phyloP scores from a whole-genome alignment of 2,797 vertebrate species.

The Sebastolobus altivelis region DNA sequence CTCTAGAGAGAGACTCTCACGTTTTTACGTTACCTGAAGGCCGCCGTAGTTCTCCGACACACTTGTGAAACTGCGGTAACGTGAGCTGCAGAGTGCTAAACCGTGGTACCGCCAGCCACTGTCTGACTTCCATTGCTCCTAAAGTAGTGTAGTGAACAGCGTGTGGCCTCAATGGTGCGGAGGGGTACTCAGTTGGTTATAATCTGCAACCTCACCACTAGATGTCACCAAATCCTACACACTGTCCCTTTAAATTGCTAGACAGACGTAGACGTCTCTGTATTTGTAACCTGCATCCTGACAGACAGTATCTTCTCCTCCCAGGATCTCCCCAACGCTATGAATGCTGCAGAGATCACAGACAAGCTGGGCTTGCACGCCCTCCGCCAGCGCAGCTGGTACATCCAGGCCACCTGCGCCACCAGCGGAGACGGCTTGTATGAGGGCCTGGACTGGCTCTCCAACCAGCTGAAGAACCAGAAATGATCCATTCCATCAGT shows the following conservation, averaged over 20 bases:
- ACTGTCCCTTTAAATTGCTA: background rate
- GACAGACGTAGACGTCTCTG: background rate
- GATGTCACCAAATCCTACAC: too few relatives aligned
- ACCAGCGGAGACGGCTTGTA: slow-evolving; percentile 89
- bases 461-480: slow-evolving; percentile 90
- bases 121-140: fast-evolving
- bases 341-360: slow-evolving; percentile 91
- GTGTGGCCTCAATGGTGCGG: too few relatives aligned
- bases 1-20: too few relatives aligned
- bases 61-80: too few relatives aligned
- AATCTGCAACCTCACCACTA: too few relatives aligned
- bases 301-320: background rate
- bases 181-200: too few relatives aligned
- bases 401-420: slow-evolving; percentile 91
- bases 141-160: fast-evolving
- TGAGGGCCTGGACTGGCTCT: slow-evolving; percentile 91
- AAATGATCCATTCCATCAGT: slow-evolving; percentile 88
- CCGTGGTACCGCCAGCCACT: fast-evolving
- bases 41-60: too few relatives aligned
- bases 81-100: too few relatives aligned
- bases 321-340: slow-evolving; percentile 90
- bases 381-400: slow-evolving; percentile 89
- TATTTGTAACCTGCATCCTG: background rate
- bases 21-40: too few relatives aligned
- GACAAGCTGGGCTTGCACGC: slow-evolving; percentile 89